Evolutionary conservation across 1,140 invertebrate genomes (phyloP).

Genomic region (Drosophila elegans): DNA sequence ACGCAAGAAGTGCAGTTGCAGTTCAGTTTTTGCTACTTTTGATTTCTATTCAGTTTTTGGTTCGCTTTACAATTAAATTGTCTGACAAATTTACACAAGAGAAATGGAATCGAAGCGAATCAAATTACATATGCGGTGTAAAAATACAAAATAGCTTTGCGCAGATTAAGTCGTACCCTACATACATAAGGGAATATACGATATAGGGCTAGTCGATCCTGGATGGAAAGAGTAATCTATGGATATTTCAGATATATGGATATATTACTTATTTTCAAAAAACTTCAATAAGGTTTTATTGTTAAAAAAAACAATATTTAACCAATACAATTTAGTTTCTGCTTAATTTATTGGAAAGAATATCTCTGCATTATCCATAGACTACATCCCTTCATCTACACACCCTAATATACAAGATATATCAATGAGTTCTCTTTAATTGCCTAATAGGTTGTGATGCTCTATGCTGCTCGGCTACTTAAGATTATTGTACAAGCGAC

Average conservation of each 20-base stretch:
- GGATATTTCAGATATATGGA: background rate
- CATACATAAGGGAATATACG: constrained; percentile 4
- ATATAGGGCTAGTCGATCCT: background rate
- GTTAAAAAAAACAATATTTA: too few relatives aligned
- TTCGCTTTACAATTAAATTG: constrained; percentile 57
- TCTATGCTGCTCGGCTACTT: constrained; percentile 59
- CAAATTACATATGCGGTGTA: constrained; percentile 50
- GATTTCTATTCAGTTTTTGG: constrained; percentile 62
- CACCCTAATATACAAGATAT: constrained; percentile 31
- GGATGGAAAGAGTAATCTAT: background rate
- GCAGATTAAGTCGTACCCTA: constrained; percentile 11
- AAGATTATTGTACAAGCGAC: constrained; percentile 76
- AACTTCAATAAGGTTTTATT: too few relatives aligned
- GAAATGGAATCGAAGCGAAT: constrained; percentile 39
- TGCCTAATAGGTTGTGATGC: constrained; percentile 41
- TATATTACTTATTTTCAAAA: too few relatives aligned
- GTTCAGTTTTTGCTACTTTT: constrained; percentile 53
- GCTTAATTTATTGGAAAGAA: background rate
- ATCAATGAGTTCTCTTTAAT: constrained; percentile 29
- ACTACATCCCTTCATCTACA: constrained; percentile 24
- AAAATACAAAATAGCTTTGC: constrained; percentile 48
- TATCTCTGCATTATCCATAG: background rate
- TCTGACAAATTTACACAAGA: constrained; percentile 33
- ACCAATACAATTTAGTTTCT: too few relatives aligned
- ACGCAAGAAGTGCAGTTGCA: constrained; percentile 67